These are phyloP conservation scores for Odocoileus virginianus DNA, from an alignment of 2,113 vertebrate species.

Conservation along the genomic window DNA sequence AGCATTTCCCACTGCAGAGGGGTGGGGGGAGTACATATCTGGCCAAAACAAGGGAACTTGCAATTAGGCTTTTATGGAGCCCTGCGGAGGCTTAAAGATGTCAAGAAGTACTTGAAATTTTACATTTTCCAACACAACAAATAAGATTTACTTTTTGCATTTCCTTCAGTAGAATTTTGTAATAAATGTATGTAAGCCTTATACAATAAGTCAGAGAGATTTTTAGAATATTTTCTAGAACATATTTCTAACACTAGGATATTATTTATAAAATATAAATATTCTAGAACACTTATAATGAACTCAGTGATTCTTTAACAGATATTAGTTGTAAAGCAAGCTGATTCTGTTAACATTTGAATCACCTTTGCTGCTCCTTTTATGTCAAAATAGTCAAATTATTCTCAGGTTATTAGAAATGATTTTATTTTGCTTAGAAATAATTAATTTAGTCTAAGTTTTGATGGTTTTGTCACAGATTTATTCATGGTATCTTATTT, in stretches of 20 bases:
- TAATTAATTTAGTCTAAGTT: background rate
- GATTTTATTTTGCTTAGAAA: background rate
- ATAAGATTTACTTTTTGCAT: background rate
- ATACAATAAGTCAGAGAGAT: background rate
- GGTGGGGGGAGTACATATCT: accelerated
- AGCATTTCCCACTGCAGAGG: background rate
- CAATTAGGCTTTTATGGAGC: background rate
- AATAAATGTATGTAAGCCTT: background rate
- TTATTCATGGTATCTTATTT: background rate
- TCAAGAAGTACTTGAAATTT: background rate
- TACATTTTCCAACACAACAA: background rate
- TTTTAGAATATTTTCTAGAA: background rate
- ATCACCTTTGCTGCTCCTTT: background rate
- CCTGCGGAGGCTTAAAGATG: background rate
- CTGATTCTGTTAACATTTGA: background rate
- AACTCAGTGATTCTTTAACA: background rate
- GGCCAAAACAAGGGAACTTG: background rate
- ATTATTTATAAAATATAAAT: background rate
- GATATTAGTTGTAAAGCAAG: background rate
- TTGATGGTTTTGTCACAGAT: background rate
- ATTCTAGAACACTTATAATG: background rate
- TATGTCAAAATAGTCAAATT: background rate
- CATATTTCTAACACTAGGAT: background rate
- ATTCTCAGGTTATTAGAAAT: background rate
- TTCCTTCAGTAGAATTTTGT: background rate